Evolutionary conservation across 2,797 vertebrate genomes (phyloP).

Genomic region (Adelosebastes latens): DNA sequence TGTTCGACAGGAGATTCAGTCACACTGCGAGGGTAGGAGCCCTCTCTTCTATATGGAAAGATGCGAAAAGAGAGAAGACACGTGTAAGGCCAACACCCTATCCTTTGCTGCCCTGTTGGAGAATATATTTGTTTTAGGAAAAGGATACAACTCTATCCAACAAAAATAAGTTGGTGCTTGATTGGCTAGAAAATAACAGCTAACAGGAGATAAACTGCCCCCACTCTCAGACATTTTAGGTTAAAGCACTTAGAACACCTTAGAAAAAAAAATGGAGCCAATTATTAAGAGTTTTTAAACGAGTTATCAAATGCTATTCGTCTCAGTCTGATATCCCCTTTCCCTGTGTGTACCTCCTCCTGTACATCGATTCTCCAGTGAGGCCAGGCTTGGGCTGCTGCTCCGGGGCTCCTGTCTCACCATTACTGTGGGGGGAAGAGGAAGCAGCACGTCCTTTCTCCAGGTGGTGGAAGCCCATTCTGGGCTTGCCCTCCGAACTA

Average conservation of each 20-base stretch:
- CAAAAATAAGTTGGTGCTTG: neutral
- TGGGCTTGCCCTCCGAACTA: slow-evolving; percentile 83
- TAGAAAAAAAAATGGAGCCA: neutral
- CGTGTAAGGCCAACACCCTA: neutral
- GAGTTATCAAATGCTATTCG: neutral
- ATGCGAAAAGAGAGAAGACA: neutral
- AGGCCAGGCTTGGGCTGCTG: slow-evolving; percentile 75
- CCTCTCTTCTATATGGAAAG: slow-evolving; percentile 82
- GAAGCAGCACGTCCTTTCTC: slow-evolving; percentile 79
- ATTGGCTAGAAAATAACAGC: neutral
- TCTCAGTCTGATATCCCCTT: neutral
- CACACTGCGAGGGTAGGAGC: slow-evolving; percentile 74
- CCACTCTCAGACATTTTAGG: neutral
- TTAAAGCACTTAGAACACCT: neutral
- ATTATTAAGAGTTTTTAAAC: neutral
- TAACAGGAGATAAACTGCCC: neutral
- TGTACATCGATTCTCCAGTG: slow-evolving; percentile 80
- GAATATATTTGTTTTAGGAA: neutral
- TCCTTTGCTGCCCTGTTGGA: neutral
- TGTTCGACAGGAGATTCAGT: slow-evolving; percentile 85
- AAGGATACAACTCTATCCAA: neutral
- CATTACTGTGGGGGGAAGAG: slow-evolving; percentile 76
- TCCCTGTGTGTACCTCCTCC: slow-evolving; percentile 74
- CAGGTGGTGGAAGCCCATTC: slow-evolving; percentile 69
- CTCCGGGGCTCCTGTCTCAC: slow-evolving; percentile 51